These are phyloP conservation scores for Drymodes brunneopygia DNA, from an alignment of 2,113 vertebrate species.

Conservation along the genomic window DNA sequence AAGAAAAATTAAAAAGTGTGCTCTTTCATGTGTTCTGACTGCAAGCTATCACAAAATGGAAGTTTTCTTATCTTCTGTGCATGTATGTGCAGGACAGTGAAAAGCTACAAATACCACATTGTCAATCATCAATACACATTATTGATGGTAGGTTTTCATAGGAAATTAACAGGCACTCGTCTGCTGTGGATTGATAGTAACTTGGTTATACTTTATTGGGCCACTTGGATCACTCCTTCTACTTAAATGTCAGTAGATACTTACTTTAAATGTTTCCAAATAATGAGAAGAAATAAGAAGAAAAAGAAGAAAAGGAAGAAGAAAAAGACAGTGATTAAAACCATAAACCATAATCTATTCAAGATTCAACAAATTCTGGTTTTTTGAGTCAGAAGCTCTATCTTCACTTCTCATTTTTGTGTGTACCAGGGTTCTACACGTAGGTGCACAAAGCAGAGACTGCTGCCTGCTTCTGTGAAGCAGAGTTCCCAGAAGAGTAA, in stretches of 20 bases:
- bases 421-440: not conserved
- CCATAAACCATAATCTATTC: slow-evolving; percentile 1
- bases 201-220: not conserved
- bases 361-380: not conserved
- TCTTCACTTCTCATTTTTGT: not conserved
- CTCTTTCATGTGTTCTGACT: not conserved
- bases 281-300: not conserved
- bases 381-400: not conserved
- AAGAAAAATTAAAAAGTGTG: not conserved
- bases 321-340: slow-evolving; percentile 15
- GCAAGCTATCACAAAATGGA: not conserved
- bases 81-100: not conserved
- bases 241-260: slow-evolving; percentile 29
- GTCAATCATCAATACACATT: not conserved
- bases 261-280: not conserved
- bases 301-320: not conserved
- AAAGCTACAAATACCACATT: not conserved
- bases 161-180: not conserved
- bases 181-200: not conserved
- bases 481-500: not conserved
- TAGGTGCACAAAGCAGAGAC: not conserved
- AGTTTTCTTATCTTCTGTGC: not conserved
- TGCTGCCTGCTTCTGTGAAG: not conserved
- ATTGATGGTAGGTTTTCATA: not conserved
- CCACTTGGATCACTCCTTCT: not conserved